These are phyloP conservation scores for Eupsittula cactorum DNA, from an alignment of 2,113 vertebrate genomes.

Conservation along the genomic window DNA sequence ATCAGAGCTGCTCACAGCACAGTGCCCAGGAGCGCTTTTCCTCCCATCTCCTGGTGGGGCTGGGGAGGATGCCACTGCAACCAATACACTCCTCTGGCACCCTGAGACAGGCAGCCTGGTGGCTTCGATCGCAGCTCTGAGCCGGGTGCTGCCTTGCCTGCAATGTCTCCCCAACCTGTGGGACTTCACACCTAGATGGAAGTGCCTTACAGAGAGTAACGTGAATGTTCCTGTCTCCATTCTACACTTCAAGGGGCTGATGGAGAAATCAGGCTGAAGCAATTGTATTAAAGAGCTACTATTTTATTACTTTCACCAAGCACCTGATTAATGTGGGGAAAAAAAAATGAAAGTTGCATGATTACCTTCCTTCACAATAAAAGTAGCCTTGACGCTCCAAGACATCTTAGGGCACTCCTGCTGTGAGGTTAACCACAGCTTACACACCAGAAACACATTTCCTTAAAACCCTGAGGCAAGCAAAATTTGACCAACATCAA, in stretches of 20 bases:
- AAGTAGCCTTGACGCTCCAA: background rate
- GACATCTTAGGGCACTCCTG: background rate
- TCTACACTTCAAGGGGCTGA: background rate
- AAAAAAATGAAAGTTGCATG: background rate
- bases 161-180: accelerated
- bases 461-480: background rate
- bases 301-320: background rate
- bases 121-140: accelerated
- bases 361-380: background rate
- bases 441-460: background rate
- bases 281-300: background rate
- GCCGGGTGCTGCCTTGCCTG: background rate
- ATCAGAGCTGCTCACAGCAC: background rate
- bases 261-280: background rate
- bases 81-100: accelerated
- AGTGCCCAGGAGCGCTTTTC: background rate
- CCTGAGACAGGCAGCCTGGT: accelerated
- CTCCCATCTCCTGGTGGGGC: accelerated
- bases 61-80: accelerated
- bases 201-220: accelerated
- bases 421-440: background rate
- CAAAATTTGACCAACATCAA: background rate
- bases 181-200: background rate
- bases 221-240: background rate
- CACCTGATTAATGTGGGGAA: background rate